phyloP scores from a whole-genome alignment of 1,140 invertebrate species.

The Agraylea sexmaculata region DNA sequence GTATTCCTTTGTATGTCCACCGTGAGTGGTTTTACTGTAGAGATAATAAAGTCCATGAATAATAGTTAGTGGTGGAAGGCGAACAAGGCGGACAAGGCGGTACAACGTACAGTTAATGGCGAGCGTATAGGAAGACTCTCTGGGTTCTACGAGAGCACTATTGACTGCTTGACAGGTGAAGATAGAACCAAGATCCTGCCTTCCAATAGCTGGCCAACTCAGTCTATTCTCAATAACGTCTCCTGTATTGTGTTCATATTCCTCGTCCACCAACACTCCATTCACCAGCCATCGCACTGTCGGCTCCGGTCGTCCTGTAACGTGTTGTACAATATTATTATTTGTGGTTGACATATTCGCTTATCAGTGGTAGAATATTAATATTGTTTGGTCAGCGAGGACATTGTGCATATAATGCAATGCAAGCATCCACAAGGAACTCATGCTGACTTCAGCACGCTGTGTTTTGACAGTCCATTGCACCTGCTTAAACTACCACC shows the following conservation, averaged over 20 bases:
- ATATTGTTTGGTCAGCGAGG: too few species aligned
- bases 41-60: constrained; percentile 3
- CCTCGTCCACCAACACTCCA: constrained; percentile 62
- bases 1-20: constrained; percentile 58
- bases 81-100: too few species aligned
- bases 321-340: too few species aligned
- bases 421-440: too few species aligned
- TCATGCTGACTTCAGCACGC: too few species aligned
- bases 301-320: constrained; percentile 52
- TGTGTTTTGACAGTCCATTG: too few species aligned
- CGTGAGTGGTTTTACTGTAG: constrained; percentile 66
- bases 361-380: too few species aligned
- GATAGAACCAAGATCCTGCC: constrained; percentile 66
- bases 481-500: too few species aligned
- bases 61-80: not conserved
- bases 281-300: constrained; percentile 61
- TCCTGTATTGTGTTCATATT: constrained; percentile 67
- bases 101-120: constrained; percentile 78
- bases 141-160: constrained; percentile 64
- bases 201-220: constrained; percentile 55
- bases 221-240: constrained; percentile 78
- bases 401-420: too few species aligned
- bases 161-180: constrained; percentile 78
- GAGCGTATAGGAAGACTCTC: constrained; percentile 59
- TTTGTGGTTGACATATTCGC: too few species aligned